phyloP scores from a whole-genome alignment of 2,888 invertebrate genomes.

The Elmis aenea region DNA sequence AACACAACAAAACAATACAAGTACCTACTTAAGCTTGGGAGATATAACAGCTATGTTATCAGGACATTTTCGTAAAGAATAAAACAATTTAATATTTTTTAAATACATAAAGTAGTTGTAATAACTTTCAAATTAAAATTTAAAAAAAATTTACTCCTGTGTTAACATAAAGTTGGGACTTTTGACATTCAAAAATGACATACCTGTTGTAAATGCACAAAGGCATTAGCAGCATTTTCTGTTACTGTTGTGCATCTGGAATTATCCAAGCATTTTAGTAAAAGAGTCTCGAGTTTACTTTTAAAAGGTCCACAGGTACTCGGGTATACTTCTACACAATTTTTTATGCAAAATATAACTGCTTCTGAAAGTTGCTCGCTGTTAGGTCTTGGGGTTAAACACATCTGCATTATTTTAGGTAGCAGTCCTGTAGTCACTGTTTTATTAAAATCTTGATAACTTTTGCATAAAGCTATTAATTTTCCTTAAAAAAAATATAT shows the following conservation, averaged over 20 bases:
- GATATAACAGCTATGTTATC: no score
- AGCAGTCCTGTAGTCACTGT: slow-evolving; percentile 11
- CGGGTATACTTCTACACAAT: slow-evolving; percentile 19
- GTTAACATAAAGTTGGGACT: no score
- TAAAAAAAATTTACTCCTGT: no score
- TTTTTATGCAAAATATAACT: slow-evolving; percentile 18
- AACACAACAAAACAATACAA: no score
- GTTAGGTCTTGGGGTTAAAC: slow-evolving; percentile 7
- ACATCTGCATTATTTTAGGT: slow-evolving; percentile 21
- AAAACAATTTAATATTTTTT: no score
- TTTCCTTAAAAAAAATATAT: slow-evolving; percentile 12
- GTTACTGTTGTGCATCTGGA: slow-evolving; percentile 4
- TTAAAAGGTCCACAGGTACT: slow-evolving; percentile 17
- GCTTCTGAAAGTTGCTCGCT: background rate
- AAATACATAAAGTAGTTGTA: no score
- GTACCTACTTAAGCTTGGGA: no score
- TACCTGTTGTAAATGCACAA: slow-evolving; percentile 24
- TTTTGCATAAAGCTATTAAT: slow-evolving; percentile 11
- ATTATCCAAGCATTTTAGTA: slow-evolving; percentile 17
- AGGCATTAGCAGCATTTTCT: slow-evolving; percentile 19
- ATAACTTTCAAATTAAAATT: no score
- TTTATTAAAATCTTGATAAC: slow-evolving; percentile 22
- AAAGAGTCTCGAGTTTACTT: slow-evolving; percentile 17
- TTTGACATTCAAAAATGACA: no score
- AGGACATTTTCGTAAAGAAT: no score